Evolutionary conservation across 53 echinoderm and acorn worm species (phyloP).

Genomic region (Zoroaster sp.): DNA sequence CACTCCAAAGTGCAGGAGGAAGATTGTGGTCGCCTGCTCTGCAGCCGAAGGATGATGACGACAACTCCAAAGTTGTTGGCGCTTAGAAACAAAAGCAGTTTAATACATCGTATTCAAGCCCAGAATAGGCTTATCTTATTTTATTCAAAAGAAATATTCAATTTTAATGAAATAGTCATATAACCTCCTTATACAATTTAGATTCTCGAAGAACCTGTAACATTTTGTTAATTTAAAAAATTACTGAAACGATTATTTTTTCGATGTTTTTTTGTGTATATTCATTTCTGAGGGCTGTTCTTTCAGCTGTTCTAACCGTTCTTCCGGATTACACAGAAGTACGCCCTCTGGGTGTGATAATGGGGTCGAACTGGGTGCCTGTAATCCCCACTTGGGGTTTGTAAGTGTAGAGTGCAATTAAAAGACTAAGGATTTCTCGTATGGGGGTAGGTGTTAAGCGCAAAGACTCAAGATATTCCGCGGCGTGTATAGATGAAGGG

Average conservation of each 20-base stretch:
- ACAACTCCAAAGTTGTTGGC: too few species aligned
- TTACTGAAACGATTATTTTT: background rate
- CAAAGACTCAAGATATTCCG: background rate
- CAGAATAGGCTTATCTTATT: too few species aligned
- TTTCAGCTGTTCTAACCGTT: slow-evolving; percentile 10
- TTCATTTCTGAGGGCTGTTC: slow-evolving; percentile 12
- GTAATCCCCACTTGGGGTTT: slow-evolving; percentile 29
- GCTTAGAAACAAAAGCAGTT: too few species aligned
- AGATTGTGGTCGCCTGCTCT: too few species aligned
- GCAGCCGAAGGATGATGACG: too few species aligned
- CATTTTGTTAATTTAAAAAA: slow-evolving; percentile 7
- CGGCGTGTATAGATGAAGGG: background rate
- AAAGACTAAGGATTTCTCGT: background rate
- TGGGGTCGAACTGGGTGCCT: background rate
- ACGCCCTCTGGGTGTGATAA: background rate
- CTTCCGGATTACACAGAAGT: background rate
- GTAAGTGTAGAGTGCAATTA: background rate
- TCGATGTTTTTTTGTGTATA: background rate
- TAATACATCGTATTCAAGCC: too few species aligned
- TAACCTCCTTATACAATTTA: too few species aligned
- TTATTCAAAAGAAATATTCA: too few species aligned
- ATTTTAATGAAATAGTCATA: too few species aligned
- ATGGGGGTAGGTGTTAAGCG: background rate
- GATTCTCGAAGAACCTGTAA: background rate
- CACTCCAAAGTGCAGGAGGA: too few species aligned